These are phyloP conservation scores for Heliangelus exortis DNA, from an alignment of 2,797 vertebrate genomes.

Conservation along the genomic window DNA sequence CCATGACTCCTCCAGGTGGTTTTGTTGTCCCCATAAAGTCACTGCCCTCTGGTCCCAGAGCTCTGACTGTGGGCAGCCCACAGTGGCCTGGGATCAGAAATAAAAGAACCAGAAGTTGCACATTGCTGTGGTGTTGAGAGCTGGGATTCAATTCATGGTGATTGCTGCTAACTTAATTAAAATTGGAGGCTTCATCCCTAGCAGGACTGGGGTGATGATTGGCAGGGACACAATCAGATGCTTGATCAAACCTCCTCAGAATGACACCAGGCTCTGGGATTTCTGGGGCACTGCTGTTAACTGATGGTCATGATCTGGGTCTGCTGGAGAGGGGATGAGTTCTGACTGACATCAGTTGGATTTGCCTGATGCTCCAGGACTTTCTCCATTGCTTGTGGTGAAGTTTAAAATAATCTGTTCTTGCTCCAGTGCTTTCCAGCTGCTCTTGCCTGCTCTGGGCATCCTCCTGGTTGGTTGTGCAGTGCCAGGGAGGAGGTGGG, in stretches of 20 bases:
- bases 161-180: background rate
- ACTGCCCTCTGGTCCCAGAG: background rate
- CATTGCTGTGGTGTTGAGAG: background rate
- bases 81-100: background rate
- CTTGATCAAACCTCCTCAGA: background rate
- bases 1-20: fast-evolving
- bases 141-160: background rate
- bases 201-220: background rate
- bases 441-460: background rate
- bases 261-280: background rate
- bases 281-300: background rate
- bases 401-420: background rate
- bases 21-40: background rate
- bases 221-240: background rate
- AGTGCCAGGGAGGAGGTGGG: background rate
- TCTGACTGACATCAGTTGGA: background rate
- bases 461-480: background rate
- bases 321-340: background rate
- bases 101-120: background rate
- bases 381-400: background rate
- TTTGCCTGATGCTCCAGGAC: background rate
- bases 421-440: background rate
- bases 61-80: background rate
- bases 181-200: background rate
- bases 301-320: background rate